Evolutionary conservation across 2,888 invertebrate genomes (phyloP), one percentile per base, ranked within the genome.

Genomic region (Volucella inanis): DNA sequence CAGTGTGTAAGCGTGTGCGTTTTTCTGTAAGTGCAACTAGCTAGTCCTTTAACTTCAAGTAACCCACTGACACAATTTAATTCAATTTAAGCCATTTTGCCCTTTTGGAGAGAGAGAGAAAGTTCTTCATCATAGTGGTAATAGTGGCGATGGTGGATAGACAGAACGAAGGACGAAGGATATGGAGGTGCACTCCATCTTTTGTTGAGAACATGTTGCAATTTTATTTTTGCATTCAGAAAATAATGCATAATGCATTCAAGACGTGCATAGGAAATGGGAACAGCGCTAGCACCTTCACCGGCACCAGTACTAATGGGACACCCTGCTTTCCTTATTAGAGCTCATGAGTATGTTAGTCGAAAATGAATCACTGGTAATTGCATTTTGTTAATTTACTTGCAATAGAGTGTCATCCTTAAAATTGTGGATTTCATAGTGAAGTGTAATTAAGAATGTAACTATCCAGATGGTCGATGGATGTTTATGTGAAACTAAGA

Each of bases 41-140:
- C 64, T 41, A 65, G 55, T 75, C 68, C 70, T 83, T 83, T 50
- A 68, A 68, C 70, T 65, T 70, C 71, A 74, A 84, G 79, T 65
- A 84, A 84, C 83, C 83, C 79, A 84, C 79, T 84, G 83, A 84
- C 83, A 84, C 79, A 84, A 70, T 84, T 84, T 84, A 84, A 84
- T 84, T 79, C 83, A 84, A 84, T 84, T 83, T 83, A 61, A 75
- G 64, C 83, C 83, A 83, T 31, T 83, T 79, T 75, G 74, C 54
- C 74, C 74, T 84, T 83, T 70, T 43, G 57, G 70, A 54, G 75
- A 79, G 79, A 75, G 70, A 54, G 75, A 54, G 75, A 79, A 84
- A 75, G 70, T 64, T 75, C 57, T 68, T 64, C 62, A 78, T 74
- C 52, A 65, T 39, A 57, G 41, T 57, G 47, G 55, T 49, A 52